Conservation (phyloP, 35 echinoderm and acorn worm species). For the Heliocidaris erythrogramma region DNA sequence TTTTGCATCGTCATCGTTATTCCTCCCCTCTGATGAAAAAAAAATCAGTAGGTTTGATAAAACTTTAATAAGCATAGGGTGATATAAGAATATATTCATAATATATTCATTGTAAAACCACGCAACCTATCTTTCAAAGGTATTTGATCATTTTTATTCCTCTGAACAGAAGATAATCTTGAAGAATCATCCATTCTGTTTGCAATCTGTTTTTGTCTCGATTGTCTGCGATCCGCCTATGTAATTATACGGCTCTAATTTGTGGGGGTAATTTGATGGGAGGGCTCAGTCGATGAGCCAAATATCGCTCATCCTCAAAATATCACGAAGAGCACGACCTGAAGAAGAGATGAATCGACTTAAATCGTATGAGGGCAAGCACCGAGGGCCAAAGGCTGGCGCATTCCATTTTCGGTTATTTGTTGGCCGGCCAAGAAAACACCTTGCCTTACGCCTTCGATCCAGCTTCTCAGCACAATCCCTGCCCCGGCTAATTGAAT, state of each 20-base stretch:
- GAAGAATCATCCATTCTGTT: too few relatives aligned
- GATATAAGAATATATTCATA: too few relatives aligned
- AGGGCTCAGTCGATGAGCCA: neutral
- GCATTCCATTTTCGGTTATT: constrained; percentile 6
- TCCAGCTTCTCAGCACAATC: neutral
- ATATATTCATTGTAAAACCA: too few relatives aligned
- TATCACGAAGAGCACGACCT: neutral
- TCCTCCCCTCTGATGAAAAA: too few relatives aligned
- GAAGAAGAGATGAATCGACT: neutral
- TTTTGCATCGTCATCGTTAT: too few relatives aligned
- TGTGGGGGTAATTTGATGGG: neutral
- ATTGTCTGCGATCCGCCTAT: neutral
- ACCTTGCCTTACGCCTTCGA: constrained; percentile 38
- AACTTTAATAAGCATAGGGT: too few relatives aligned
- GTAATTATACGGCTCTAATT: neutral
- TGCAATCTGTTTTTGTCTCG: too few relatives aligned
- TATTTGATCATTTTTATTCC: too few relatives aligned
- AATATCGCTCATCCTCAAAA: constrained; percentile 11
- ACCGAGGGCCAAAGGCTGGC: neutral
- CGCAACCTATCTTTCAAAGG: too few relatives aligned
- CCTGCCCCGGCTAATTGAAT: constrained; percentile 48
- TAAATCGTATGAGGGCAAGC: neutral
- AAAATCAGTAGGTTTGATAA: too few relatives aligned
- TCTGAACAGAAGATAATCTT: too few relatives aligned
- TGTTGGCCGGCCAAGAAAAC: constrained; percentile 23